Evolutionary conservation across 2,888 invertebrate species (phyloP), one percentile per base, ranked within the genome.

Genomic region (Reticulitermes lucifugus): DNA sequence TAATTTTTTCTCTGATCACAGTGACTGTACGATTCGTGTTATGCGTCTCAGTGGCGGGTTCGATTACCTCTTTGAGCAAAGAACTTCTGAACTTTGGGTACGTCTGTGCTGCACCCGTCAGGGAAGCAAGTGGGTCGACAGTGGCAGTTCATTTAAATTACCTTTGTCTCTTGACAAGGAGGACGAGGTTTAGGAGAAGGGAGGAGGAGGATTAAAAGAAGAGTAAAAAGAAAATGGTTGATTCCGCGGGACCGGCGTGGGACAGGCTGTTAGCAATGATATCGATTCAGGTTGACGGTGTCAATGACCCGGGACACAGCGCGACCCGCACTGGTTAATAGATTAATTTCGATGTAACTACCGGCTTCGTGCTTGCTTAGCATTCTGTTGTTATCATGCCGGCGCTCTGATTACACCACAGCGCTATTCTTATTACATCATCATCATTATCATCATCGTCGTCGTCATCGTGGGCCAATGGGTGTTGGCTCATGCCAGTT

Each of bases 231-330:
- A 55, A 5, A 55, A 55, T 55, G 55, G 18, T 18, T 18, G 55
- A 18, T 55, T 18, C 55, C 5, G 55, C 55, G 25, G n/a, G 65
- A 25, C 65, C 79, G 29, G 55, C 79, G 46, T n/a, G 79, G 51
- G 79, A 79, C 79, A 79, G 79, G 79, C 51, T 51, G 51, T 25
- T 65, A 21, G 21, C 60, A n/a, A 21, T 41, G 77, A 77, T 77
- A 77, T 77, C 25, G 77, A 77, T 77, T 77, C 51, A 41, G 60
- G 0, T 60, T 60, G 60, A 51, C 51, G n/a, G 79, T 18, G 79
- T n/a, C 79, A 46, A 46, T 51, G 79, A 79, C 51, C 79, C 60
- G 21, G 60, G 6, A 6, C 21, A 18, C 0, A 18, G 12, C 60
- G 14, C 25, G 25, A 65, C 65, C 9, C n/a, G 65, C 7, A 6